Percentiles rank a stretch among this genome's conserved stretches.
These are phyloP conservation scores for Plagodis pulveraria DNA, from an alignment of 2,888 invertebrate genomes.

Conservation along the genomic window DNA sequence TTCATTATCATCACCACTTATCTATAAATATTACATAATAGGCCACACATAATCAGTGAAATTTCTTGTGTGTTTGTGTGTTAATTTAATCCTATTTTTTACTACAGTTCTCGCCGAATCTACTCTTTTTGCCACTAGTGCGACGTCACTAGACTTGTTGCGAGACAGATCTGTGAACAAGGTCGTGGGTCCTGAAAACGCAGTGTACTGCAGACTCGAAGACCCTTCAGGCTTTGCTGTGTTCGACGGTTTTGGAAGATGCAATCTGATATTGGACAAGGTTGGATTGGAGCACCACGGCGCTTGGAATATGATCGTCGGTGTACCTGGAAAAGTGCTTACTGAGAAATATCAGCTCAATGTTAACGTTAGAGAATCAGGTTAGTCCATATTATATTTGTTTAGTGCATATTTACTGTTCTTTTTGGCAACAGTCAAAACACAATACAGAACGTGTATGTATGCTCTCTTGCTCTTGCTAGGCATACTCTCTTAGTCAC, in stretches of 20 bases:
- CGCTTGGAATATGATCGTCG: slow-evolving; percentile 59
- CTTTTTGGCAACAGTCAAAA: too few relatives aligned
- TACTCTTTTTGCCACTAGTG: not conserved
- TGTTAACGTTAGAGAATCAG: slow-evolving; percentile 49
- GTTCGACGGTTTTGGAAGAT: slow-evolving; percentile 65
- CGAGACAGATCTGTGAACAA: slow-evolving; percentile 47
- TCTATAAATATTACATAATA: slow-evolving; percentile 3
- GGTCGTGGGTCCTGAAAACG: slow-evolving; percentile 58
- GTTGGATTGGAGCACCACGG: slow-evolving; percentile 55
- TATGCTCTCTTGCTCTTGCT: too few relatives aligned
- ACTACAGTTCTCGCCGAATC: not conserved
- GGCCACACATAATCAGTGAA: not conserved
- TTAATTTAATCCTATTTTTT: not conserved
- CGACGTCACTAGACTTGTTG: slow-evolving; percentile 14
- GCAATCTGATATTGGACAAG: slow-evolving; percentile 54
- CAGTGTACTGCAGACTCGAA: slow-evolving; percentile 62
- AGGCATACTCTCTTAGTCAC: too few relatives aligned
- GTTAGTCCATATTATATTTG: slow-evolving; percentile 39
- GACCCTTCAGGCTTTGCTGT: slow-evolving; percentile 45
- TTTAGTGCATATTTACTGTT: too few relatives aligned
- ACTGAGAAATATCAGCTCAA: slow-evolving; percentile 44
- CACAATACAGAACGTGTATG: too few relatives aligned
- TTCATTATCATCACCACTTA: slow-evolving; percentile 5
- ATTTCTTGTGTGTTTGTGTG: too few relatives aligned
- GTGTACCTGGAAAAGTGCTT: slow-evolving; percentile 52